Base-by-base conservation (phyloP, 2,888 invertebrate species). In the Tyria jacobaeae region DNA sequence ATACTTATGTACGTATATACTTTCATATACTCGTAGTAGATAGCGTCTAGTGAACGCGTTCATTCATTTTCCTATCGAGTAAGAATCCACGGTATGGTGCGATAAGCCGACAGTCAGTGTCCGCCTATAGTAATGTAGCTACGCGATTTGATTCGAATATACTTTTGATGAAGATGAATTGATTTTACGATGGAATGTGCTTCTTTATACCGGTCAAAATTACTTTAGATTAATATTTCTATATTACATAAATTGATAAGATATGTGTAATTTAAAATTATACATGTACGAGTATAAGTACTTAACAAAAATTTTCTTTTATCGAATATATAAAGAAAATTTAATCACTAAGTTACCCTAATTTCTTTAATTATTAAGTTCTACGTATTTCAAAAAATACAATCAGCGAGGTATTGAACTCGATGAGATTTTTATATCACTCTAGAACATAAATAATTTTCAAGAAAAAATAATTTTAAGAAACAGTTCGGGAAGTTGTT, bases 1-100 rank as follows among this genome's bases (percentile, higher is more conserved):
- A 64, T 55, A 59, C 66, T 53, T 72, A 75, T 54, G 67, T 64
- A 64, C 61, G 53, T 54, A 52, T 34, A 34, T 35, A 59, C 17
- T 21, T 44, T 21, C 14, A 27, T 27, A 9, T 49, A 49, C 25
- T 31, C 0, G 12, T 73, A 71, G 66, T 53, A 64, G 74, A 76
- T 67, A 73, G 52, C 65, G 69, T 69, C 57, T 59, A 39, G 58
- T 68, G 69, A 71, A 68, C 70, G 68, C 66, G 66, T 73, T 79
- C 80, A 80, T 79, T 80, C 79, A 80, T 73, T 77, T 77, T 73
- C 73, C 69, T 71, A 67, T 64, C 64, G 68, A 71, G 70, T 58
- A 68, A 70, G 63, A 62, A 55, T 63, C 65, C 64, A 66, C 62
- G 67, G 68, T 70, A 65, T 73, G 69, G 66, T 50, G 64, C 63